Evolutionary conservation across 2,797 vertebrate genomes (phyloP), one percentile per base, ranked within the genome.

Genomic region (Hylomyscus alleni): DNA sequence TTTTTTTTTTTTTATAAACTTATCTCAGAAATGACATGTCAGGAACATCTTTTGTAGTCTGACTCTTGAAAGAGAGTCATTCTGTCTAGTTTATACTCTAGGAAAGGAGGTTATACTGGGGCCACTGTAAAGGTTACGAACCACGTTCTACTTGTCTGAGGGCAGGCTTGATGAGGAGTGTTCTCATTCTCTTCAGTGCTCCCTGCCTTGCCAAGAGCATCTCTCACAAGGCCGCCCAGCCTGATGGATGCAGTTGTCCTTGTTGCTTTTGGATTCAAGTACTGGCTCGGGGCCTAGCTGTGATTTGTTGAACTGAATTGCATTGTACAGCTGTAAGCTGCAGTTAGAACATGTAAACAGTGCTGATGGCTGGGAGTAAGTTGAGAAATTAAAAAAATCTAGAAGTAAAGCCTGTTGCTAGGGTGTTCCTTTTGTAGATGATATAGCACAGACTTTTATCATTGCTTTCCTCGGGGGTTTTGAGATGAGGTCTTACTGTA

Each of bases 231-330:
- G 83, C 94, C 90, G 67, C 87, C 65, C 67, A 94, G 90, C 88
- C 93, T 80, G 69, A 58, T 94, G 65, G 76, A 77, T 94, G 84
- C 76, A 88, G 96, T 96, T 95, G 94, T 91, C 22, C 29, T 2
- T 97, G 96, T 96, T 95, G 97, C 97, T 95, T 97, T 97, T 97
- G 97, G 96, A 97, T 85, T 94, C 91, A 26, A 69, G 40, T 10
- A 19, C n/a, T 96, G 95, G 96, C 96, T 60, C 14, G 26, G 34
- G 54, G 91, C 84, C 96, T 83, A 50, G 40, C 58, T 84, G 94
- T 81, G 93, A 89, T 87, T 92, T 96, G 62, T 58, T 94, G 91
- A 84, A 62, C 76, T 88, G 75, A 29, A 81, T 17, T 90, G 90
- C 90, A 94, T 75, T 85, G 72, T 91, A 52, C 8, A n/a, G 90